Evolutionary conservation across 1,140 invertebrate species (phyloP).

Genomic region (Sminthurinus signatus): DNA sequence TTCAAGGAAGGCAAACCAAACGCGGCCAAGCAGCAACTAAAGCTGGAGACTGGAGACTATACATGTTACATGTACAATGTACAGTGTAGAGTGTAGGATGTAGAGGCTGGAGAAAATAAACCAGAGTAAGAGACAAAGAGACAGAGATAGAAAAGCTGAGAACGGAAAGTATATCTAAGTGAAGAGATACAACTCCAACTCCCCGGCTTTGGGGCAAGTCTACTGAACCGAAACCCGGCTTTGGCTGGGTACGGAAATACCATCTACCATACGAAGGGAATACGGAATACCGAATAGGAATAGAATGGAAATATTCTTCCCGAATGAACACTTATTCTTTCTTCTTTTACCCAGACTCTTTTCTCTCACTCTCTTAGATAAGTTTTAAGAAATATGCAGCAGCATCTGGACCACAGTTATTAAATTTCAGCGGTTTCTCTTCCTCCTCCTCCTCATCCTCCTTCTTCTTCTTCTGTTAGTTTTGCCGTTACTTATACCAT

Average conservation of each 20-base stretch:
- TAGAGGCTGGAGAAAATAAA: too few species aligned
- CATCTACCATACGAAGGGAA: background rate
- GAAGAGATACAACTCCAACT: conserved; percentile 1
- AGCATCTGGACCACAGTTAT: conserved; percentile 7
- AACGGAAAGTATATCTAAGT: background rate
- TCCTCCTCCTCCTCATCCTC: background rate
- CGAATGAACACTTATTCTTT: background rate
- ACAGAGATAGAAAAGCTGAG: too few species aligned
- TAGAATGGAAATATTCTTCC: conserved; percentile 1
- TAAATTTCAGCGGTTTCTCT: conserved; percentile 13
- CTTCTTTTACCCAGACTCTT: background rate
- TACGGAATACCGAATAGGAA: too few species aligned
- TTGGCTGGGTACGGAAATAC: conserved; percentile 6
- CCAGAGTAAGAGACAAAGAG: too few species aligned
- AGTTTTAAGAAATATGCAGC: conserved; percentile 7
- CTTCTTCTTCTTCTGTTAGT: too few species aligned
- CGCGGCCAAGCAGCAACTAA: too few species aligned
- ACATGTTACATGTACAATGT: too few species aligned
- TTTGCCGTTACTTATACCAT: too few species aligned
- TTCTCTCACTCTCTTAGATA: background rate
- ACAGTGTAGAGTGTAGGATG: too few species aligned
- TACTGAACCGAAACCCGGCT: conserved; percentile 11
- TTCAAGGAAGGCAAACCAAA: too few species aligned
- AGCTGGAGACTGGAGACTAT: too few species aligned
- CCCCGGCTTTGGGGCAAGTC: background rate